These are phyloP conservation scores for Epirrita christyi DNA, from an alignment of 2,888 invertebrate species.

Conservation along the genomic window DNA sequence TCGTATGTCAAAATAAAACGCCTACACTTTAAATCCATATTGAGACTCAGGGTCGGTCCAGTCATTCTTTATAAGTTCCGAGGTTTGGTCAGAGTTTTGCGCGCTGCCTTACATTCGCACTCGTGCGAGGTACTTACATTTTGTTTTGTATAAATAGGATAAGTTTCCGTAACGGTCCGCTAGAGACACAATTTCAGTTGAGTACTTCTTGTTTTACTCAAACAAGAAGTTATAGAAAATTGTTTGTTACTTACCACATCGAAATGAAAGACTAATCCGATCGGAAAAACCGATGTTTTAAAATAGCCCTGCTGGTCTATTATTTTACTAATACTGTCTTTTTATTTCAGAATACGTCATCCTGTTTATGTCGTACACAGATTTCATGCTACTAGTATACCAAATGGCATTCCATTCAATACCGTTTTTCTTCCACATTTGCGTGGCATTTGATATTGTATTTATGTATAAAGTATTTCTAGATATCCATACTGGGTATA, in stretches of 20 bases:
- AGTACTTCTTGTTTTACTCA: no score
- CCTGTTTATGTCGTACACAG: conserved; percentile 67
- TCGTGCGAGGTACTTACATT: no score
- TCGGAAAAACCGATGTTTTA: no score
- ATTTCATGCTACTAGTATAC: conserved; percentile 75
- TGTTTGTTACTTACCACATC: no score
- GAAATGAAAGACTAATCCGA: no score
- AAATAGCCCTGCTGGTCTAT: no score
- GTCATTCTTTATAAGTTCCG: conserved; percentile 13
- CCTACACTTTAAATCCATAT: conserved; percentile 22
- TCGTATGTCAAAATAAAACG: conserved; percentile 26
- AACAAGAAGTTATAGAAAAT: no score
- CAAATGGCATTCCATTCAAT: conserved; percentile 79
- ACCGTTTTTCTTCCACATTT: conserved; percentile 59
- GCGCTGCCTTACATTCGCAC: no score
- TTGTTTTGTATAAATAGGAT: no score
- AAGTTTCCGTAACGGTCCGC: no score
- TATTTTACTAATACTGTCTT: no score
- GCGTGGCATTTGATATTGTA: conserved; percentile 65
- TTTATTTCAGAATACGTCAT: conserved; percentile 66
- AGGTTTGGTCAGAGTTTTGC: background rate
- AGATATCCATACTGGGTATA: conserved; percentile 76
- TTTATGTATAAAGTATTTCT: conserved; percentile 75
- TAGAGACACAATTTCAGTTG: no score
- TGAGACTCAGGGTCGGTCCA: conserved; percentile 14